Conservation (phyloP, 64 coral and sea anemone species). For the Stylophora pistillata region DNA sequence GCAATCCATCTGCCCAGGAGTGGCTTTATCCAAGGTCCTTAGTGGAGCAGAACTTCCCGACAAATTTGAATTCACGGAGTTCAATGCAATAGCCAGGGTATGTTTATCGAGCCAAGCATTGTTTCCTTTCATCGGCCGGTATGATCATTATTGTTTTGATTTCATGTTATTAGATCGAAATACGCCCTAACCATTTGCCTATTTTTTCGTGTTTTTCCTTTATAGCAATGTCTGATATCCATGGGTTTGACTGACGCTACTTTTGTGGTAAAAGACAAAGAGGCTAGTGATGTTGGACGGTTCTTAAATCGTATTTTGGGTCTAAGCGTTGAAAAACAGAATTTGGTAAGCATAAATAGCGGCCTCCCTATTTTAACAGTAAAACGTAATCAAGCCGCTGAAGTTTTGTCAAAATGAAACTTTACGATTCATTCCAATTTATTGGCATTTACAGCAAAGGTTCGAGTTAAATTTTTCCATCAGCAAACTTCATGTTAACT, state of each 20-base stretch:
- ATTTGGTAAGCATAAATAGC: slow-evolving; percentile 62
- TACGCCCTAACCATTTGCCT: neutral
- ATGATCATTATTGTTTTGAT: too few species aligned
- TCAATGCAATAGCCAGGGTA: slow-evolving; percentile 36
- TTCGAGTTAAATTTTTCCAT: too few species aligned
- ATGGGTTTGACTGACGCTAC: slow-evolving; percentile 82
- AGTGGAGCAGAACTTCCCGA: slow-evolving; percentile 34
- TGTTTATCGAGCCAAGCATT: neutral
- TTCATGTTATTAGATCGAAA: too few species aligned
- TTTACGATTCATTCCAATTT: too few species aligned
- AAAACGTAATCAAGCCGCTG: neutral
- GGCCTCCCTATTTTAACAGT: neutral
- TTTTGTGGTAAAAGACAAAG: slow-evolving; percentile 87
- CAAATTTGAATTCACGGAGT: slow-evolving; percentile 45
- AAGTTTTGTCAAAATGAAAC: too few species aligned
- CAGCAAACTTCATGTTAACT: too few species aligned
- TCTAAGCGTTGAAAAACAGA: slow-evolving; percentile 90
- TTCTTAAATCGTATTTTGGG: slow-evolving; percentile 99
- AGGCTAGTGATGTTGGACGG: slow-evolving; percentile 76
- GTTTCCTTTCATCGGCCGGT: neutral
- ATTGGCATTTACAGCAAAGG: too few species aligned
- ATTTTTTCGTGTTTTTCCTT: neutral
- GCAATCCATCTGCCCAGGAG: slow-evolving; percentile 55
- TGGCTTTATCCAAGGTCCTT: slow-evolving; percentile 46
- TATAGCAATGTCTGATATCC: slow-evolving; percentile 77